Base-by-base conservation (phyloP, 2,113 vertebrate genomes). In the Seriola dumerili region DNA sequence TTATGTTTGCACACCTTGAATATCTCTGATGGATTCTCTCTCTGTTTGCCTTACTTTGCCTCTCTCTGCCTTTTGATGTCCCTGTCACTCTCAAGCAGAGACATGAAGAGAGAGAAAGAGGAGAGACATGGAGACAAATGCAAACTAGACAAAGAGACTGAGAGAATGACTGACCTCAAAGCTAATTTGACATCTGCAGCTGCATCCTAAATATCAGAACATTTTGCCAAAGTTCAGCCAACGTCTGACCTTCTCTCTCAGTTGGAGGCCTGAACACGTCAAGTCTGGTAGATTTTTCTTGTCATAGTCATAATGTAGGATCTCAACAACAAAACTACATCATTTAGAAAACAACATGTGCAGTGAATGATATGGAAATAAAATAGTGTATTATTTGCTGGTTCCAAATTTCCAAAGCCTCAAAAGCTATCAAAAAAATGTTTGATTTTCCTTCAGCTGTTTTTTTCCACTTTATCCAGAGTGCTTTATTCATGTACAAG, bases 211-310 rank as follows among this genome's bases (percentile, higher is more conserved):
- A 84, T 73, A 85, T 66, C 78, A 58, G 23, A 85, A 38, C 81
- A 78, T 80, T 59, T 66, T 3, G 25, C n/a, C 23, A 80, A 88
- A 87, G 88, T 85, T 85, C 74, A 79, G 29, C 21, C 3, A 5
- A 71, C 3, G 0, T 65, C 38, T 78, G 80, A 89, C 68, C 84
- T 85, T 88, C 23, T 83, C 71, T 17, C 58, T 73, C 38, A 21
- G 19, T 23, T 59, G 32, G 14, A 76, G 48, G 5, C 8, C 34
- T 29, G 25, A 72, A 25, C 58, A 46, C 55, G 16, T 72, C 75
- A 25, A 78, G 68, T 9, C 34, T 40, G 21, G 40, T 0, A 2
- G 64, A 57, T 19, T 73, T 48, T 74, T 66, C 14, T 9, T 46
- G 48, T 81, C 32, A 40, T 13, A 29, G 62, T 48, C 17, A 66